Percentiles rank a stretch among this genome's conserved stretches.
Conservation (phyloP, 2,113 vertebrate genomes). For the Dascyllus trimaculatus region DNA sequence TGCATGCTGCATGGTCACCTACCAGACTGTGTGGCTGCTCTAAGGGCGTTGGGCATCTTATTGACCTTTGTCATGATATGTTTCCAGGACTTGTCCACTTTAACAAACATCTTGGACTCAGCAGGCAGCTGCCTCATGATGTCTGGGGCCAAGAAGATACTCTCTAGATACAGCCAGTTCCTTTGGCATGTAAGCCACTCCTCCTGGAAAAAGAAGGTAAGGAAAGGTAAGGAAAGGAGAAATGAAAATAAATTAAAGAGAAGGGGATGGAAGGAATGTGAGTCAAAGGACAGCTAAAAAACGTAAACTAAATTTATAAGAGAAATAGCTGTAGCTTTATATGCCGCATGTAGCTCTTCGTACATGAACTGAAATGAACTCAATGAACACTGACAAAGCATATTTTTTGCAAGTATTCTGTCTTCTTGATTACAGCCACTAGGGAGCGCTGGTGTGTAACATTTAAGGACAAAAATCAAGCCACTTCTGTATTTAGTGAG, state of each 20-base stretch:
- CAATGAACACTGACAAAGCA: neutral
- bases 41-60: constrained; percentile 84
- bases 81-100: constrained; percentile 91
- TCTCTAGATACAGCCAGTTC: constrained; percentile 90
- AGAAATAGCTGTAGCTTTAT: neutral
- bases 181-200: constrained; percentile 89
- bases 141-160: constrained; percentile 89
- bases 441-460: constrained; percentile 49
- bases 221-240: too few species aligned
- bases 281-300: neutral
- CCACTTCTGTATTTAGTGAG: constrained; percentile 9
- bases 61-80: constrained; percentile 89
- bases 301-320: neutral
- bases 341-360: neutral
- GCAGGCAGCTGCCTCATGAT: constrained; percentile 88
- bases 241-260: neutral
- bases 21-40: constrained; percentile 86
- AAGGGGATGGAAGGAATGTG: neutral
- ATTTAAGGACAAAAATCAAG: constrained; percentile 19
- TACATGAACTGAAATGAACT: neutral
- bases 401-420: neutral
- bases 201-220: constrained; percentile 75
- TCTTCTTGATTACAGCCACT: constrained; percentile 33
- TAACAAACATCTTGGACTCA: constrained; percentile 90
- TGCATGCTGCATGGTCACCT: constrained; percentile 14